Percentiles rank a stretch among this genome's conserved stretches.
phyloP scores from a whole-genome alignment of 2,113 vertebrate species.

The Physeter macrocephalus region DNA sequence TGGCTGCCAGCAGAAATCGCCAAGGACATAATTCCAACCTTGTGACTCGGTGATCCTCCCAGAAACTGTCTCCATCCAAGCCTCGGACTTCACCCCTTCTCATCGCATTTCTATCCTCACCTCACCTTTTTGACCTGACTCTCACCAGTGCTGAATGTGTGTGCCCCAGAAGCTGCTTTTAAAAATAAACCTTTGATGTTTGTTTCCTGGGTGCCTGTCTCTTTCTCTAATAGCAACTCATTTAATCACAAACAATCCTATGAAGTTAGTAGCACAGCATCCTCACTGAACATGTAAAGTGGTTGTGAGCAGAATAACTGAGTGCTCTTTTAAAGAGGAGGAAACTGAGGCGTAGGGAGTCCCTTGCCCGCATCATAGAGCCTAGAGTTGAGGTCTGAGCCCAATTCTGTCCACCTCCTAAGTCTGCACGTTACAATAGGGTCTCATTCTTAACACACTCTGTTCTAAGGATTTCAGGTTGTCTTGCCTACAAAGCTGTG shows the following conservation, averaged over 20 bases:
- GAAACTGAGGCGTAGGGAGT: neutral
- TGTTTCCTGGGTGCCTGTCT: neutral
- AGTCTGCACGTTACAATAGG: neutral
- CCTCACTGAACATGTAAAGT: neutral
- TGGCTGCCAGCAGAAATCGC: neutral
- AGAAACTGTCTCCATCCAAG: neutral
- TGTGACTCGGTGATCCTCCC: neutral
- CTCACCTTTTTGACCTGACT: neutral
- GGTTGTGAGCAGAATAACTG: neutral
- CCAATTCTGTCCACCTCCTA: neutral
- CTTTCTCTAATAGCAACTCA: neutral
- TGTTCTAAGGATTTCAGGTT: neutral
- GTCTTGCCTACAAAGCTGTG: neutral
- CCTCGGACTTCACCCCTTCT: neutral
- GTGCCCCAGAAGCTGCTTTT: neutral
- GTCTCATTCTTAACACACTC: neutral
- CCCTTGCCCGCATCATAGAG: neutral
- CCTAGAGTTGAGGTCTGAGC: neutral
- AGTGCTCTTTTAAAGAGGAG: neutral
- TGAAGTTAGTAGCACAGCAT: neutral
- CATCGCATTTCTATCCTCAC: neutral
- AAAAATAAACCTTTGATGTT: neutral
- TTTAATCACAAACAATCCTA: neutral
- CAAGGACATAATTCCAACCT: neutral
- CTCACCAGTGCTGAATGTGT: neutral